Percentiles rank a stretch among this genome's conserved stretches.
Evolutionary conservation across 2,797 vertebrate species (phyloP).

Genomic region (Muscicapa striata): DNA sequence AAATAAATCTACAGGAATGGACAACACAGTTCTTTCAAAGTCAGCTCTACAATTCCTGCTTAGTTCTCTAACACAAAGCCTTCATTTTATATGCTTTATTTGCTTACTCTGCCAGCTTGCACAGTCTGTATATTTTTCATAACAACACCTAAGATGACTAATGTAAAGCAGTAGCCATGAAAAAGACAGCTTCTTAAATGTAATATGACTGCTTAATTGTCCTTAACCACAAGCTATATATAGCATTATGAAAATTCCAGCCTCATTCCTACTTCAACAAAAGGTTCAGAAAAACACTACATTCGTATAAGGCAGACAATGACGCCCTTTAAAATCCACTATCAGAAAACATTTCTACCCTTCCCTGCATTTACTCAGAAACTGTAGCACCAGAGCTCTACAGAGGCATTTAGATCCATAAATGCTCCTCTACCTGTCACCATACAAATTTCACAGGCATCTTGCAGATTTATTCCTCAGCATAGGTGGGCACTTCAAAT

Average conservation of each 20-base stretch:
- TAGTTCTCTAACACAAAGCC: neutral
- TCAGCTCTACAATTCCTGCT: neutral
- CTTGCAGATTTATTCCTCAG: neutral
- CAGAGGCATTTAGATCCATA: neutral
- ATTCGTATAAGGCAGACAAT: neutral
- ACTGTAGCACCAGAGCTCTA: neutral
- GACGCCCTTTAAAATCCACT: neutral
- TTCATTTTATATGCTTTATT: neutral
- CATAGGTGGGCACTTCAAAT: neutral
- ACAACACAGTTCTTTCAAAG: neutral
- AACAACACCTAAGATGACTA: neutral
- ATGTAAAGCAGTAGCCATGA: neutral
- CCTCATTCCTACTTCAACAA: neutral
- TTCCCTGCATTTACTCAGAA: neutral
- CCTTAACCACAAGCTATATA: neutral
- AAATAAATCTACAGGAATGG: neutral
- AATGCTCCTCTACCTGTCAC: neutral
- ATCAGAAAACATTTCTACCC: neutral
- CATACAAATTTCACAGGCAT: neutral
- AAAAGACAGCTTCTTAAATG: neutral
- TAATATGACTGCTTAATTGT: neutral
- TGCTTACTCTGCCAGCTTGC: neutral
- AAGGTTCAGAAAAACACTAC: neutral
- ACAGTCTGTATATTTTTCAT: neutral
- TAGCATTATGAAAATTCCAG: neutral